Evolutionary conservation across 1,140 invertebrate species (phyloP).

Genomic region (Triops longicaudatus): DNA sequence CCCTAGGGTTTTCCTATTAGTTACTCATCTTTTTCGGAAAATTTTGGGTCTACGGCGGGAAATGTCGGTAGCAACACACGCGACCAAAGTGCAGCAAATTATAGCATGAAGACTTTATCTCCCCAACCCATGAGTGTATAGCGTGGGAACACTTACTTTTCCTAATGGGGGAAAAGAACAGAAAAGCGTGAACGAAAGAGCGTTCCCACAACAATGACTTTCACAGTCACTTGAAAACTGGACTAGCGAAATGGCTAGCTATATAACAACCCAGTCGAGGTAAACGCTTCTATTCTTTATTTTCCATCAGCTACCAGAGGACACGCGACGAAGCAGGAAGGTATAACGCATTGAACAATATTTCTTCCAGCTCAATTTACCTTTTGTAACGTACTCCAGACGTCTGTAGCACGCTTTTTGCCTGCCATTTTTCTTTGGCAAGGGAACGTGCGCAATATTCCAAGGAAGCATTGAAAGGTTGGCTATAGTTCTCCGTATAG

Average conservation of each 20-base stretch:
- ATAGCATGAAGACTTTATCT: neutral
- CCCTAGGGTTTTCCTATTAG: no score
- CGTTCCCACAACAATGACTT: neutral
- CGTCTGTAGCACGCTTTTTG: neutral
- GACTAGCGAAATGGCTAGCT: neutral
- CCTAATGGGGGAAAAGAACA: neutral
- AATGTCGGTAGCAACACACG: neutral
- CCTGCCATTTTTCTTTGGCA: neutral
- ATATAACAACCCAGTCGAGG: no score
- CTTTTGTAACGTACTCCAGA: neutral
- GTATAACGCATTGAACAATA: neutral
- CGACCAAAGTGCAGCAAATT: neutral
- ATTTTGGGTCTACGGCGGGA: neutral
- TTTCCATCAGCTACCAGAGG: neutral
- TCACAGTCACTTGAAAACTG: neutral
- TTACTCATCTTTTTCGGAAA: neutral
- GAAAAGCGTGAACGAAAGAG: neutral
- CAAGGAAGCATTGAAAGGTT: conserved; percentile 2
- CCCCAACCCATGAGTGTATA: neutral
- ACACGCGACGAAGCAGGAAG: neutral
- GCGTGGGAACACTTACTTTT: conserved; percentile 1
- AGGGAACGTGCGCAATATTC: conserved; percentile 10
- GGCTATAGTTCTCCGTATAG: neutral
- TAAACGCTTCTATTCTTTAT: no score
- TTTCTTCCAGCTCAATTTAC: neutral